Conservation (phyloP, 2,888 invertebrate genomes). For the Polydrusus tereticollis region DNA sequence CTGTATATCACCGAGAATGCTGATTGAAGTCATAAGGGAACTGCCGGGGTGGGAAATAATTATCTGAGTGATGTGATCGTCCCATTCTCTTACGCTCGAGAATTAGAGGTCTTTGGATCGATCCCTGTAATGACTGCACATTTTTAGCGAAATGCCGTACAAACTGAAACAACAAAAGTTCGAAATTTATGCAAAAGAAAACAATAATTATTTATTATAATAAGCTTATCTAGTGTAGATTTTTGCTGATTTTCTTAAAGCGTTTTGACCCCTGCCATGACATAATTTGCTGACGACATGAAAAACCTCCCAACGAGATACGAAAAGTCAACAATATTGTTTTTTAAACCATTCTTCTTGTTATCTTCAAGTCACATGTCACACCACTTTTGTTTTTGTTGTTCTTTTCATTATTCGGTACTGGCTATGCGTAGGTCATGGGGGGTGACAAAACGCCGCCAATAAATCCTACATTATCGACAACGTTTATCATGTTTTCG, state of each 20-base stretch:
- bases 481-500: constrained; percentile 2
- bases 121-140: too few relatives aligned
- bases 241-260: not conserved
- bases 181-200: constrained; percentile 1
- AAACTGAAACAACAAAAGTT: too few relatives aligned
- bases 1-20: too few relatives aligned
- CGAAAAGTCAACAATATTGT: constrained; percentile 22
- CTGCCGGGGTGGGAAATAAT: too few relatives aligned
- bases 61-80: too few relatives aligned
- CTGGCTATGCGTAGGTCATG: constrained; percentile 25
- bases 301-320: constrained; percentile 24
- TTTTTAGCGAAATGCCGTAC: too few relatives aligned
- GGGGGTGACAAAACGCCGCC: constrained; percentile 11
- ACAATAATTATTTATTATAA: too few relatives aligned
- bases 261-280: constrained; percentile 25
- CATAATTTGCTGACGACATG: constrained; percentile 17
- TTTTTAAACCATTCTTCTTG: constrained; percentile 1
- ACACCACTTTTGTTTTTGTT: constrained; percentile 24
- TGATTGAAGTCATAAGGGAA: too few relatives aligned
- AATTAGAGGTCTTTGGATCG: too few relatives aligned
- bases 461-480: constrained; percentile 12
- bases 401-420: constrained; percentile 6
- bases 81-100: too few relatives aligned
- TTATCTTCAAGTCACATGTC: constrained; percentile 9
- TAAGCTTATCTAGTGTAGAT: too few relatives aligned